phyloP scores from a whole-genome alignment of 2,888 invertebrate species.

The Ophioninae sp. region DNA sequence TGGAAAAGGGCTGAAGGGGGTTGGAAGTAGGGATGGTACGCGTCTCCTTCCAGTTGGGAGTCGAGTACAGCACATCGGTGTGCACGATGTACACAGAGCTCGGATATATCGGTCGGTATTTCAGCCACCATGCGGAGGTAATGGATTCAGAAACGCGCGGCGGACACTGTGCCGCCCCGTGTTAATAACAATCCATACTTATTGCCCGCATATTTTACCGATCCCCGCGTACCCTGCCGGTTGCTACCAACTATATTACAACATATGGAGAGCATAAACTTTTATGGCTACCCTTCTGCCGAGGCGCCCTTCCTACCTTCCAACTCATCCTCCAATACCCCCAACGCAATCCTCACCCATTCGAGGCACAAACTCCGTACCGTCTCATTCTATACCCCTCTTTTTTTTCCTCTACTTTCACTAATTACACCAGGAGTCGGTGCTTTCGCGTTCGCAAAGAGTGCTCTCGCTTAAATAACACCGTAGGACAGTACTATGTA shows the following conservation, averaged over 20 bases:
- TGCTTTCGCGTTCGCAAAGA: slow-evolving; percentile 40
- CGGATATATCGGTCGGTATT: slow-evolving; percentile 81
- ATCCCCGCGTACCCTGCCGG: slow-evolving; percentile 74
- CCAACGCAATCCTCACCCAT: slow-evolving; percentile 66
- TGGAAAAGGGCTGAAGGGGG: background rate
- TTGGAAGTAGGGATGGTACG: slow-evolving; percentile 3
- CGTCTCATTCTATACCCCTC: slow-evolving; percentile 49
- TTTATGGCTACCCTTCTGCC: slow-evolving; percentile 81
- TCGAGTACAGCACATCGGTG: slow-evolving; percentile 55
- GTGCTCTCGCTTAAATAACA: slow-evolving; percentile 60
- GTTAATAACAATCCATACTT: slow-evolving; percentile 82
- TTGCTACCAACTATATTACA: slow-evolving; percentile 80
- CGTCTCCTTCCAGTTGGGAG: slow-evolving; percentile 51
- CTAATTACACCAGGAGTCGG: slow-evolving; percentile 67
- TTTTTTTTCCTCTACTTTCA: slow-evolving; percentile 68
- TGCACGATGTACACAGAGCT: slow-evolving; percentile 77
- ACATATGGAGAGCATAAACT: slow-evolving; percentile 82
- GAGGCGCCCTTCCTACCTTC: slow-evolving; percentile 62
- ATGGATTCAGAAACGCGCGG: slow-evolving; percentile 81
- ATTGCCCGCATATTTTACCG: slow-evolving; percentile 82
- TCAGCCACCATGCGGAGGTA: slow-evolving; percentile 81
- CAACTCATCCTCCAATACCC: slow-evolving; percentile 55
- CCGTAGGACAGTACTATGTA: slow-evolving; percentile 41
- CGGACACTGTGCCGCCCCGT: slow-evolving; percentile 80
- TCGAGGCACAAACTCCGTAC: slow-evolving; percentile 64